Base-by-base conservation (phyloP, 37 sponge, comb jelly and placozoan species). In the Aphrocallistes beatrix region DNA sequence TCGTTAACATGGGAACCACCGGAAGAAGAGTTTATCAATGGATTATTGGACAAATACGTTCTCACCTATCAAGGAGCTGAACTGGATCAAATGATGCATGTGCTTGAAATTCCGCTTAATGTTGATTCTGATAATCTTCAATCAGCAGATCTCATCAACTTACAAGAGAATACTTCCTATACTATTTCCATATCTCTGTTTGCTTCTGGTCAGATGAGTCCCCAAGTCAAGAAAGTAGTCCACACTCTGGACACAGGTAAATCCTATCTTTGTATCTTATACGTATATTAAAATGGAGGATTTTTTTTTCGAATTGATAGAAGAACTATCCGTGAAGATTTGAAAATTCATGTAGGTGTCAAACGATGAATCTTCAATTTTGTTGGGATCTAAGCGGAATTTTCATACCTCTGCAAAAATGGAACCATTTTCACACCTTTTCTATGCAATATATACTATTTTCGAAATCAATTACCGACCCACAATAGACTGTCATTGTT, bases 191-290 rank as follows among this genome's bases (percentile, higher is more conserved):
- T 60, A 25, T 19, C 75, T 6, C 34, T 60, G 8, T 60, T 60
- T 13, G 75, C 75, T 32, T 60, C 75, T 13, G 75, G 75, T 19
- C 75, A 60, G 21, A 60, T 60, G 75, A 60, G 75, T 60, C 75
- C 75, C n/a, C 75, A 60, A 60, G 34, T 60, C n/a, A 60, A 60
- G n/a, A 21, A 6, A 32, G 75, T 60, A 25, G 75, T 19, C 8
- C 10, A 13, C 3, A 60, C 75, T 21, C 75, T 60, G 34, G 75
- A 60, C 75, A 60, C 75, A 60, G n/a, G 75, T 60, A 13, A 60
- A 30, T n/a, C n/a, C n/a, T n/a, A n/a, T n/a, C n/a, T n/a, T n/a
- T n/a, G n/a, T n/a, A n/a, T n/a, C n/a, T n/a, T n/a, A n/a, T n/a
- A n/a, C n/a, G n/a, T n/a, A n/a, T n/a, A n/a, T n/a, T n/a, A n/a